phyloP scores from a whole-genome alignment of 2,888 invertebrate genomes.

The Agrilus mali region DNA sequence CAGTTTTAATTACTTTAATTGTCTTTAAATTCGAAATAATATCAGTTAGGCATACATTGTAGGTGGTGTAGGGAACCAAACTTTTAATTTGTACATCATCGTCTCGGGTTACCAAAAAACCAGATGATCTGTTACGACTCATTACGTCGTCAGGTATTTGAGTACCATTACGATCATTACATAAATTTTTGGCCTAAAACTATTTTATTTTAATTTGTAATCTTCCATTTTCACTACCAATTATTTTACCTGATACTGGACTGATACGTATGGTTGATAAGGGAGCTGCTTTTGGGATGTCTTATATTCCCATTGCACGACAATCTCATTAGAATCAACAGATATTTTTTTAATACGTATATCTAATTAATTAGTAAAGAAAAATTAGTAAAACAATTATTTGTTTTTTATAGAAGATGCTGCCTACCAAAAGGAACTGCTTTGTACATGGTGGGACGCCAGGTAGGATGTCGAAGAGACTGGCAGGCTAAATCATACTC shows the following conservation, averaged over 20 bases:
- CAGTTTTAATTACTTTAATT: constrained; percentile 17
- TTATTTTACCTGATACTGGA: too few relatives aligned
- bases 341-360: constrained; percentile 4
- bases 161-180: constrained; percentile 14
- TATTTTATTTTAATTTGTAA: too few relatives aligned
- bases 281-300: too few relatives aligned
- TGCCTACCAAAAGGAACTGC: too few relatives aligned
- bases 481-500: constrained; percentile 11
- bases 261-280: too few relatives aligned
- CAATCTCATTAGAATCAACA: not conserved
- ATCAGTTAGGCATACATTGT: constrained; percentile 24
- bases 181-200: constrained; percentile 22
- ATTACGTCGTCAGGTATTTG: too few relatives aligned
- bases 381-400: constrained; percentile 13
- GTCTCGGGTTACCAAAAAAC: constrained; percentile 22
- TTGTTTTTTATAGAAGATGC: too few relatives aligned
- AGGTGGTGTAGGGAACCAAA: constrained; percentile 25
- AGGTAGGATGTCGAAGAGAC: constrained; percentile 9
- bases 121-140: constrained; percentile 5
- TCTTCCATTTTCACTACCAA: too few relatives aligned
- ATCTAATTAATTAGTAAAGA: too few relatives aligned
- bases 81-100: constrained; percentile 20
- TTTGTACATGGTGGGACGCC: constrained; percentile 10
- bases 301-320: too few relatives aligned
- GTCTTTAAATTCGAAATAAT: constrained; percentile 22